Evolutionary conservation across 2,797 vertebrate species (phyloP), one percentile per base, ranked within the genome.

Genomic region (Lophotriccus pileatus): DNA sequence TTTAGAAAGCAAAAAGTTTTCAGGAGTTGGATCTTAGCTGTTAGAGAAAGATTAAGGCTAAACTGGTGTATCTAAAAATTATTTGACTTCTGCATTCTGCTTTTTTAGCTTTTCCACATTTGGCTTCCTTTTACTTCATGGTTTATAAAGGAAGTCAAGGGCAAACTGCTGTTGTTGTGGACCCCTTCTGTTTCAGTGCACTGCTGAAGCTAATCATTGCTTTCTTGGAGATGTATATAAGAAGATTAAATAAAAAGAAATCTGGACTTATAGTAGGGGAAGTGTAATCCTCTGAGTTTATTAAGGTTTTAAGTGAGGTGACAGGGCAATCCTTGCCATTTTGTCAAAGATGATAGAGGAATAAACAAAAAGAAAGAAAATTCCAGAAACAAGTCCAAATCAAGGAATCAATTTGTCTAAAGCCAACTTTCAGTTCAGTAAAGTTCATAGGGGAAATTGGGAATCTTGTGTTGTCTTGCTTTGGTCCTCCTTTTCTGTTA

Each of bases 161-260:
- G n/a, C 55, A 82, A 84, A 70, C 37, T 67, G 43, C 62, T 87
- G 56, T 70, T 82, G 8, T 73, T 81, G 41, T 36, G 62, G 36
- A 44, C 28, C 34, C 58, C 23, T 90, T 47, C 23, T 63, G 67
- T 87, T 89, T 69, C 83, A 88, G 37, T 59, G 52, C 44, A n/a
- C 77, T 92, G 64, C 52, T 90, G 55, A 87, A 87, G 75, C 59
- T 74, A 79, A 76, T 82, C 0, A 3, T n/a, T 95, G 34, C 80
- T 89, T 96, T 91, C 64, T 56, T 93, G 3, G 7, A 84, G 56
- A 93, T 94, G 88, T 94, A 52, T 91, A 87, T 90, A 90, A 88
- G 50, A 90, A 90, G 77, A 88, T 89, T 86, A 95, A 92, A 85
- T 46, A 28, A 66, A 82, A 91, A 92, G 28, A 87, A 76, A 17